Evolutionary conservation across 2,888 invertebrate genomes (phyloP).

Genomic region (Dioctria linearis): DNA sequence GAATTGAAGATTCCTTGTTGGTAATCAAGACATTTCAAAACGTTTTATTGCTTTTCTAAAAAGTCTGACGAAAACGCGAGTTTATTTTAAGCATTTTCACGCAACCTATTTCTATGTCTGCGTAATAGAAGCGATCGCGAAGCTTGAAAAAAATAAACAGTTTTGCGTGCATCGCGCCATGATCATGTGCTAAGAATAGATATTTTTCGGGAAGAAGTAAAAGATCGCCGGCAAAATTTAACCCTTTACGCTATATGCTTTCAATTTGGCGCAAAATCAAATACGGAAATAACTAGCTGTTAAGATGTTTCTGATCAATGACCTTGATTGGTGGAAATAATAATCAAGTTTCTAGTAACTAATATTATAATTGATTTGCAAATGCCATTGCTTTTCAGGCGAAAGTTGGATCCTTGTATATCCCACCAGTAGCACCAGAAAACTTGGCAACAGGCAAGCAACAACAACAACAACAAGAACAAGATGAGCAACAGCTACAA

Average conservation of each 20-base stretch:
- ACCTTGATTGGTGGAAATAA: slow-evolving; percentile 32
- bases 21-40: background rate
- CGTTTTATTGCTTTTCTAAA: slow-evolving; percentile 45
- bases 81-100: slow-evolving; percentile 43
- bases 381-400: slow-evolving; percentile 55
- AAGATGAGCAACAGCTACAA: slow-evolving; percentile 23
- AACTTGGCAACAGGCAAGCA: slow-evolving; percentile 64
- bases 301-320: slow-evolving; percentile 40
- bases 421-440: slow-evolving; percentile 73
- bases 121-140: background rate
- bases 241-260: background rate
- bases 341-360: background rate
- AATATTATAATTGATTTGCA: background rate
- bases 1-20: slow-evolving; percentile 4
- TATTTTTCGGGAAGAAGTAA: slow-evolving; percentile 19
- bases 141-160: background rate
- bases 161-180: slow-evolving; percentile 31
- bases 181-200: slow-evolving; percentile 32
- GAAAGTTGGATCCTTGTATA: slow-evolving; percentile 74
- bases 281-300: slow-evolving; percentile 32
- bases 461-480: slow-evolving; percentile 65
- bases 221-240: background rate
- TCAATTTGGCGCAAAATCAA: background rate
- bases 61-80: slow-evolving; percentile 16
- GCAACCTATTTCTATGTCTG: slow-evolving; percentile 3